These are phyloP conservation scores for Pimephales promelas DNA, from an alignment of 2,113 vertebrate genomes.

Conservation along the genomic window DNA sequence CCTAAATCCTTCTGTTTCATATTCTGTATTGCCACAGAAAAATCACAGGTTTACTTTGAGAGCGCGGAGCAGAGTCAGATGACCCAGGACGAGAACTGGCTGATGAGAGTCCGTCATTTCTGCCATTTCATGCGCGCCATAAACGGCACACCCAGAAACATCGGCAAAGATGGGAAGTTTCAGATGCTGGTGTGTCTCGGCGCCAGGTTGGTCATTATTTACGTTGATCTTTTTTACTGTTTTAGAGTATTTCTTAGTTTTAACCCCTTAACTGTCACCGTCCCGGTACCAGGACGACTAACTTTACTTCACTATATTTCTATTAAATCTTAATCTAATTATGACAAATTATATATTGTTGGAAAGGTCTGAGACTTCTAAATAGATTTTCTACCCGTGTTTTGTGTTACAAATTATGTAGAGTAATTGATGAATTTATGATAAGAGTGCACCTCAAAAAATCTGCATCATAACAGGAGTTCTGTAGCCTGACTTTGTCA, in stretches of 20 bases:
- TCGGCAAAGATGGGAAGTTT: constrained; percentile 98
- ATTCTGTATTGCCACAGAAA: constrained; percentile 76
- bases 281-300: no score
- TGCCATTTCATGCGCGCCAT: constrained; percentile 94
- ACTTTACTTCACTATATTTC: no score
- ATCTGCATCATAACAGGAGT: no score
- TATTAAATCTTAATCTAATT: no score
- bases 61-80: constrained; percentile 86
- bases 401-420: no score
- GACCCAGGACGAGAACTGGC: constrained; percentile 92
- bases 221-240: neutral
- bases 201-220: constrained; percentile 81
- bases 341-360: no score
- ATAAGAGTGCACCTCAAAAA: no score
- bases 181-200: constrained; percentile 98
- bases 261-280: no score
- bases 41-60: constrained; percentile 95
- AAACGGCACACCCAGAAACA: constrained; percentile 92
- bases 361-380: no score
- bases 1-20: neutral
- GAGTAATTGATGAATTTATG: no score
- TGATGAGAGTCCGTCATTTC: constrained; percentile 89
- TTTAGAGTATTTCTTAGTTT: neutral
- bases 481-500: no score
- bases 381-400: no score